phyloP scores from a whole-genome alignment of 2,797 vertebrate genomes.

The Podargus strigoides region DNA sequence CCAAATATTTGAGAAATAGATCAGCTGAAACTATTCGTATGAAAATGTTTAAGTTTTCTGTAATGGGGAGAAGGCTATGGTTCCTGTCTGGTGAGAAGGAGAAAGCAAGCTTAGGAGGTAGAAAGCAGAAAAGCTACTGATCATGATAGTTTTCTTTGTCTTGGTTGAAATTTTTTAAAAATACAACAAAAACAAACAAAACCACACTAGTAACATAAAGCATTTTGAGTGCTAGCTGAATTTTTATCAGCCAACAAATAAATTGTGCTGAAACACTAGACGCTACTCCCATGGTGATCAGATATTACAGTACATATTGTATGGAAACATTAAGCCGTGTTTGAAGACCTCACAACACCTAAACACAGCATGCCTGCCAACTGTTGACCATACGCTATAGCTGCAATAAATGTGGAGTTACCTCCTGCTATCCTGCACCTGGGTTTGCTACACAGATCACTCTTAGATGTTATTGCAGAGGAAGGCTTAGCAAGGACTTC shows the following conservation, averaged over 20 bases:
- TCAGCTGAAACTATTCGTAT: background rate
- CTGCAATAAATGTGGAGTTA: background rate
- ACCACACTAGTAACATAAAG: background rate
- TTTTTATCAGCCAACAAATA: constrained; percentile 17
- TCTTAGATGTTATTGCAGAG: background rate
- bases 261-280: background rate
- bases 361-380: background rate
- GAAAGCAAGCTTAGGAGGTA: background rate
- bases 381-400: background rate
- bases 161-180: background rate
- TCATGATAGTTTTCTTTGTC: background rate
- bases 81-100: background rate
- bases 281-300: background rate
- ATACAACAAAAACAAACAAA: background rate
- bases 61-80: background rate
- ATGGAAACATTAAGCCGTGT: background rate
- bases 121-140: background rate
- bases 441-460: background rate
- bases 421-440: constrained; percentile 13
- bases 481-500: background rate
- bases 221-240: background rate
- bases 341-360: background rate
- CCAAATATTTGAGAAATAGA: background rate
- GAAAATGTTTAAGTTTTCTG: background rate
- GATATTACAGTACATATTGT: constrained; percentile 7